Conservation (phyloP, 2,888 invertebrate species). For the Heliconius ismenius region DNA sequence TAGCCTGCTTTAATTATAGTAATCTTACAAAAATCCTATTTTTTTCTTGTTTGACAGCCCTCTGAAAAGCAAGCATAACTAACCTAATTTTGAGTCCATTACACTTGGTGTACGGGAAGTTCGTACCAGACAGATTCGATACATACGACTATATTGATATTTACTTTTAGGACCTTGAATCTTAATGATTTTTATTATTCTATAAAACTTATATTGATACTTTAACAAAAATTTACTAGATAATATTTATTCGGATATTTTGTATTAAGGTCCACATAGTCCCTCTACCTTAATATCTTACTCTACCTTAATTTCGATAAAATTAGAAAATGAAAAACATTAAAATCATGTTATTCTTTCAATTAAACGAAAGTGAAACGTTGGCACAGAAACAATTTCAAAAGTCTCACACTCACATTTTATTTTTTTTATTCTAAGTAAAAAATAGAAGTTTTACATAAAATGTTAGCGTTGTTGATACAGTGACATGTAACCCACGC, state of each 20-base stretch:
- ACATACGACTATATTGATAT: constrained; percentile 25
- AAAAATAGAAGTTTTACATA: not conserved
- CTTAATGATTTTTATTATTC: not conserved
- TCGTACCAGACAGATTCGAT: constrained; percentile 36
- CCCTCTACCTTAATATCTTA: not conserved
- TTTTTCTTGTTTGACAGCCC: constrained; percentile 36
- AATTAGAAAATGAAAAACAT: not conserved
- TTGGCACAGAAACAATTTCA: not conserved
- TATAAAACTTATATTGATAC: not conserved
- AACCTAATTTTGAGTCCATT: constrained; percentile 53
- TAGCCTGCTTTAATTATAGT: not conserved
- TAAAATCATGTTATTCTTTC: not conserved
- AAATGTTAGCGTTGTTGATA: not conserved
- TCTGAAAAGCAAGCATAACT: constrained; percentile 44
- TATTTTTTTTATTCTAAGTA: not conserved
- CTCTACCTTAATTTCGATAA: not conserved
- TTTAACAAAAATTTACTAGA: no score
- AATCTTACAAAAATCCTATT: not conserved
- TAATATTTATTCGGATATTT: no score
- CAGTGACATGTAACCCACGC: constrained; percentile 5
- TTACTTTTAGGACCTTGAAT: constrained; percentile 14
- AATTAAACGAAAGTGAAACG: not conserved
- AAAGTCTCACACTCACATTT: not conserved
- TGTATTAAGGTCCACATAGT: no score
- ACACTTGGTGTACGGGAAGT: constrained; percentile 41